Percentiles rank a stretch among this genome's conserved stretches.
Conservation (phyloP, 2,888 invertebrate genomes). For the Drosophila dives region DNA sequence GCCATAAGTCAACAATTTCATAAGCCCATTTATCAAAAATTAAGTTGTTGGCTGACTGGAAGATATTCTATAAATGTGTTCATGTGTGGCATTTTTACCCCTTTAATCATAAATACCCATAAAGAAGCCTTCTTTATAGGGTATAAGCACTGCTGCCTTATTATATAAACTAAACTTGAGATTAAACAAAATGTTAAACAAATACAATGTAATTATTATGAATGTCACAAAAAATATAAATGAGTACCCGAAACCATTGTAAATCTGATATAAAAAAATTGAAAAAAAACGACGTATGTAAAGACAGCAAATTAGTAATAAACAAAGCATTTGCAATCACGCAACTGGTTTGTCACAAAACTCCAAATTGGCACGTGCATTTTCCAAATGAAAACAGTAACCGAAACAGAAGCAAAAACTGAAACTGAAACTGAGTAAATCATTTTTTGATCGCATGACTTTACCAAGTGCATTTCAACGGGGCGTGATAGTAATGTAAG, state of each 20-base stretch:
- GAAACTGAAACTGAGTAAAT: background rate
- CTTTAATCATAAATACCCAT: background rate
- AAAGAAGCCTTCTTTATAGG: background rate
- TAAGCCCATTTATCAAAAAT: background rate
- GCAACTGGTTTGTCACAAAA: conserved; percentile 39
- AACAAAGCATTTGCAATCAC: conserved; percentile 47
- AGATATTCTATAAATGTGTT: background rate
- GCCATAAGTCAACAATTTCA: conserved; percentile 7
- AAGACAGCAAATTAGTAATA: conserved; percentile 42
- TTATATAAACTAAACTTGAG: conserved; percentile 40
- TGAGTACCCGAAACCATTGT: background rate
- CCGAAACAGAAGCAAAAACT: background rate
- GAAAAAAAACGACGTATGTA: conserved; percentile 5
- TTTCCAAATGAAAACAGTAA: conserved; percentile 8
- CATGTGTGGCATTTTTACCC: background rate
- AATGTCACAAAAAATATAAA: conserved; percentile 38
- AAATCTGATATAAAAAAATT: conserved; percentile 37
- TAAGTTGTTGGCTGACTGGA: background rate
- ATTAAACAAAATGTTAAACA: background rate
- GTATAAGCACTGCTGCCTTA: conserved; percentile 1
- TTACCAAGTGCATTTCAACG: conserved; percentile 55
- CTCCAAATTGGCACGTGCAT: conserved; percentile 29
- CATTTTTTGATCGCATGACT: conserved; percentile 48
- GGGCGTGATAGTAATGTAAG: conserved; percentile 61
- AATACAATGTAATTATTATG: conserved; percentile 17